Base-by-base conservation (phyloP, 1,140 invertebrate species). In the Tenebrio molitor region DNA sequence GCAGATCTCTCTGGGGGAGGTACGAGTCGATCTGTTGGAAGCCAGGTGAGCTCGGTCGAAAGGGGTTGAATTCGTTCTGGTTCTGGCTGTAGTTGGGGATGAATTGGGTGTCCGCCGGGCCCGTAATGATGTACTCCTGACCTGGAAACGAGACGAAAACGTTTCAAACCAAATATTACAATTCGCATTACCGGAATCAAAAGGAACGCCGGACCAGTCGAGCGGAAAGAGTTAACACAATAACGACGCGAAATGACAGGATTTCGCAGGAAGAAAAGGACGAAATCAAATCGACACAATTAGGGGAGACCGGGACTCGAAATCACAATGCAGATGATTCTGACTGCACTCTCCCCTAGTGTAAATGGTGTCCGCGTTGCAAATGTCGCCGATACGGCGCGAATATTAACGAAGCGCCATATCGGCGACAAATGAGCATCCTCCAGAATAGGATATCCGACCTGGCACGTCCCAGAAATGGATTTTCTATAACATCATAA, bases 1-100 rank as follows among this genome's bases (percentile, higher is more conserved):
- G 78, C 10, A 82, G 67, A 63, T 82, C 81, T 10, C 67, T 33
- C 21, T 73, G 71, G 6, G 69, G 70, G 23, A 74, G 73, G 65
- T 74, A 74, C 1, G 66, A 36, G 39, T 76, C 73, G 1, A 73
- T 10, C 12, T 42, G 62, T 19, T 75, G 64, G 34, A 75, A 75
- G 0, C 62, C 72, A 10, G 72, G 64, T 10, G 69, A 64, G 19
- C 65, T 34, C 25, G 58, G 73, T 15, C 53, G 69, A 17, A 25
- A 53, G n/a, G 44, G 62, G 42, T 69, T 64, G 46, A 42, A 74
- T 6, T 74, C 63, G 53, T 72, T 66, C 8, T 29, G 50, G 10
- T 67, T 64, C 15, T 73, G 71, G 3, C 71, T 71, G 44, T 78
- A 76, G 65, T 69, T 73, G 17, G 70, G 77, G 34, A 70, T 68